Evolutionary conservation across 1,140 invertebrate species (phyloP), one percentile per base, ranked within the genome.

Genomic region (Caenorhabditis remanei): DNA sequence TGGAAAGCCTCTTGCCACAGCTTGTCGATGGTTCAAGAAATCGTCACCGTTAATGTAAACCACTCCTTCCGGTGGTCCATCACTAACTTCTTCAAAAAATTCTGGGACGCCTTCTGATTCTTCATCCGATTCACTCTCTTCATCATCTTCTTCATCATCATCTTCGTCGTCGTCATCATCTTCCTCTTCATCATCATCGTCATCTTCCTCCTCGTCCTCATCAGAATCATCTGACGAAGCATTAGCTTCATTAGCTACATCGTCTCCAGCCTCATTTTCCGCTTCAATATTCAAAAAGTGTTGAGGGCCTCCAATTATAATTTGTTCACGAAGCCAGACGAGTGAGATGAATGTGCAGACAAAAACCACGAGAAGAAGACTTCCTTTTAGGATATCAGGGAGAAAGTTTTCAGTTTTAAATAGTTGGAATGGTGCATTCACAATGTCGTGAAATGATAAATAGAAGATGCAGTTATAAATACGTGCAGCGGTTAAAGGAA

Each of bases 241-340:
- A 32, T 32, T 32, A 32, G 83, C 83, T 46, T 58, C 89, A 11
- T 88, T 87, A 19, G 32, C 71, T 50, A 53, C 71, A 24, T 50
- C 71, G 11, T 79, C 71, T 24, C 24, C 71, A 24, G 16, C 13
- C 41, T 79, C 71, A 50, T 89, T 61, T 4, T 79, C 71, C 7
- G 46, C 46, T 79, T 79, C 71, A n/a, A 87, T 71, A 75, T 87
- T 61, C 24, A 87, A 21, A 55, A 87, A 87, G 89, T 98, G 97
- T 0, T 97, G 97, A 7, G 96, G 97, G 53, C 97, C 97, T 11
- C 97, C 97, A 93, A 98, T 96, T 87, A 99, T 94, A 89, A 99
- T 99, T 93, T 99, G 98, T 93, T 99, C 98, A 88, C 98, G 93
- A 19, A 99, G 93, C 98, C 98, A 99, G 0, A 99, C 96, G 4